Evolutionary conservation across 2,888 invertebrate species (phyloP).

Genomic region (Oxystoma pomonae): DNA sequence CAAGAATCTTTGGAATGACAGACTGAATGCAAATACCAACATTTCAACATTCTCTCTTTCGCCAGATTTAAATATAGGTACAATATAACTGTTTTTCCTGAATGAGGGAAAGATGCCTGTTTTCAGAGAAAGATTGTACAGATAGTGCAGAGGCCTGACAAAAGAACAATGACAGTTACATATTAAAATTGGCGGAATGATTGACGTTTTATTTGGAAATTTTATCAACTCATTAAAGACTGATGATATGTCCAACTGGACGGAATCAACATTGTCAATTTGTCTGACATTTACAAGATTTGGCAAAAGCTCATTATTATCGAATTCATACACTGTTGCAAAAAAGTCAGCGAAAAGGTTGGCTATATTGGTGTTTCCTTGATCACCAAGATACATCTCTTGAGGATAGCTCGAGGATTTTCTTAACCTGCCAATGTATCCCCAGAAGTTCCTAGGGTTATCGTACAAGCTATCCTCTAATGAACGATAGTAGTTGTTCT

Average conservation of each 20-base stretch:
- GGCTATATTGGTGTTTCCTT: no score
- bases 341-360: no score
- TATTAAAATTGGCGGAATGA: not conserved
- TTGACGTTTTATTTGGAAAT: not conserved
- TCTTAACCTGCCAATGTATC: no score
- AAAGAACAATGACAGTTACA: not conserved
- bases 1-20: slow-evolving; percentile 7
- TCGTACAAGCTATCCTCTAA: no score
- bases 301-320: no score
- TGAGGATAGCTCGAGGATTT: no score
- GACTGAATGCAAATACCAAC: slow-evolving; percentile 4
- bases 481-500: not conserved
- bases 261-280: not conserved
- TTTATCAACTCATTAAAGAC: not conserved
- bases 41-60: slow-evolving; percentile 8
- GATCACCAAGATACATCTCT: no score
- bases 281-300: no score
- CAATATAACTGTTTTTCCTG: not conserved
- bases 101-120: not conserved
- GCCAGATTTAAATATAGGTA: slow-evolving; percentile 10
- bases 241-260: not conserved
- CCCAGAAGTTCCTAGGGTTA: no score
- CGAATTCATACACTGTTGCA: no score
- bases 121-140: not conserved
- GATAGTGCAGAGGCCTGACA: not conserved